Evolutionary conservation across 1,140 invertebrate genomes (phyloP).

Genomic region (Drosophila eugracilis): DNA sequence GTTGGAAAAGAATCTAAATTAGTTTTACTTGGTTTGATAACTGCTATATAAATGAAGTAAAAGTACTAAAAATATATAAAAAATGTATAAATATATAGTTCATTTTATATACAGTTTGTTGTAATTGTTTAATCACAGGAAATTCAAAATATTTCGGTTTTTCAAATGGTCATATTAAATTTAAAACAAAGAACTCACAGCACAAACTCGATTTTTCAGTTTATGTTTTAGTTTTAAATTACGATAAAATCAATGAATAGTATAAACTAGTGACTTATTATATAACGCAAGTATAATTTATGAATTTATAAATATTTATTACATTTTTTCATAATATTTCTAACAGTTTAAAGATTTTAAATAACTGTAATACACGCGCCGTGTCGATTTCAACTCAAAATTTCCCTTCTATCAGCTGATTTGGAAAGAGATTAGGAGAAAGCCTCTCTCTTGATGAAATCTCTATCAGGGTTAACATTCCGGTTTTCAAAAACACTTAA

Average conservation of each 20-base stretch:
- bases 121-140: no score
- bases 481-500: not conserved
- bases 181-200: not conserved
- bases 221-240: not conserved
- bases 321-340: not conserved
- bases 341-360: not conserved
- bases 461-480: not conserved
- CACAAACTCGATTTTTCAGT: not conserved
- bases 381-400: not conserved
- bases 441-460: not conserved
- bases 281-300: no score
- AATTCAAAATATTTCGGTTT: no score
- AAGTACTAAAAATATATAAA: not conserved
- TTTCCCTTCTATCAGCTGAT: conserved; percentile 26
- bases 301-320: no score
- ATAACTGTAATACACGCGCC: conserved; percentile 23
- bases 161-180: no score
- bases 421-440: not conserved
- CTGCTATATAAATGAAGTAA: no score
- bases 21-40: no score
- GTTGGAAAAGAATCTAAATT: no score
- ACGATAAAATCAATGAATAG: no score
- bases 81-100: not conserved
- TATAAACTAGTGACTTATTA: no score
- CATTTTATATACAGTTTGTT: no score